A percentile compares a stretch with the other conserved stretches of the same genome.
These are phyloP conservation scores for Pantelozetes paolii DNA, from an alignment of 2,888 invertebrate genomes.

Conservation along the genomic window DNA sequence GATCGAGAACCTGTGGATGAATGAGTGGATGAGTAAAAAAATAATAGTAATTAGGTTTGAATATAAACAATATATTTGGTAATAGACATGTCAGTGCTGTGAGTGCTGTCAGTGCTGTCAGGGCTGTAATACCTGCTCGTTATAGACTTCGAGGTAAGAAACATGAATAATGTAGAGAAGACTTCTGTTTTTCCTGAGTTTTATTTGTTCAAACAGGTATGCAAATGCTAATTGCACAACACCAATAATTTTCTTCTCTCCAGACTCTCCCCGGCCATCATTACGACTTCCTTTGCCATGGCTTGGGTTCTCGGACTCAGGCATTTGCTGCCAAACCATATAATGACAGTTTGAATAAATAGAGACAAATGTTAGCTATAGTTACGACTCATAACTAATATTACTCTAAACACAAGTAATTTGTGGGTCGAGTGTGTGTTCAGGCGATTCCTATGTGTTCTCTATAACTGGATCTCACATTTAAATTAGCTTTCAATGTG, in stretches of 20 bases:
- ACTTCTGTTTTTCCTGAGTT: slow-evolving; percentile 62
- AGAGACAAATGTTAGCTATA: slow-evolving; percentile 29
- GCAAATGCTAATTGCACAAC: slow-evolving; percentile 59
- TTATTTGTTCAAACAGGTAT: slow-evolving; percentile 77
- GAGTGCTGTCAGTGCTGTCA: slow-evolving; percentile 4
- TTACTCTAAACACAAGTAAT: slow-evolving; percentile 16
- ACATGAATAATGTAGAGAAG: slow-evolving; percentile 77
- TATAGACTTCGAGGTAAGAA: slow-evolving; percentile 92
- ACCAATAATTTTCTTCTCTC: slow-evolving; percentile 44
- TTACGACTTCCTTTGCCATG: slow-evolving; percentile 23
- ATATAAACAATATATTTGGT: slow-evolving; percentile 21
- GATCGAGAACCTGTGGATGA: slow-evolving; percentile 73
- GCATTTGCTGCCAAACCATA: slow-evolving; percentile 12
- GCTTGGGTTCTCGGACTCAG: slow-evolving; percentile 17
- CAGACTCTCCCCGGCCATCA: slow-evolving; percentile 22
- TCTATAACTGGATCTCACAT: slow-evolving; percentile 10
- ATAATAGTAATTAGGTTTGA: slow-evolving; percentile 28
- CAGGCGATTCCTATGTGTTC: slow-evolving; percentile 20
- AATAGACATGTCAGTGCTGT: slow-evolving; percentile 25
- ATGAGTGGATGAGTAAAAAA: background rate
- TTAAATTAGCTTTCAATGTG: slow-evolving; percentile 30
- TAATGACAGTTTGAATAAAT: slow-evolving; percentile 35
- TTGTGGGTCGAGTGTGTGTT: slow-evolving; percentile 25
- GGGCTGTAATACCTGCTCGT: slow-evolving; percentile 72
- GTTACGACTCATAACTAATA: slow-evolving; percentile 25